Evolutionary conservation across 2,113 vertebrate genomes (phyloP), one percentile per base, ranked within the genome.

Genomic region (Spheniscus mendiculus): DNA sequence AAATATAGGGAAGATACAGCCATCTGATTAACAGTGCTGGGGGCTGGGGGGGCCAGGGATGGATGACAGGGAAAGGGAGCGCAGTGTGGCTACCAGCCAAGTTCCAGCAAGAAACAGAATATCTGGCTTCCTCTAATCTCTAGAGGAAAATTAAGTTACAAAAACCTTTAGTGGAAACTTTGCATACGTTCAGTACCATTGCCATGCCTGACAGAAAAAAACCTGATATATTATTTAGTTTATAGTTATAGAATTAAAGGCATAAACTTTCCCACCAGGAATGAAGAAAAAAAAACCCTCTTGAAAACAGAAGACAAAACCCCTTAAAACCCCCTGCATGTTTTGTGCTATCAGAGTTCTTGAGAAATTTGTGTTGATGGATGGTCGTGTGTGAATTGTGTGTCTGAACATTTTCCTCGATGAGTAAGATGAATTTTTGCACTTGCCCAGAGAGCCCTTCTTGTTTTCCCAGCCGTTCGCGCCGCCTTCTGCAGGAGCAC

Each of bases 91-190:
- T 45, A 83, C 80, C 79, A 47, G 97, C 98, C 98, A 98, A 97
- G 93, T 98, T 97, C 95, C 94, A 97, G 96, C 76, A 49, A 97
- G 97, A 96, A 98, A 97, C 97, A 96, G 94, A 97, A 95, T 97
- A 96, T 97, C 97, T 97, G 97, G 96, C 97, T 97, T 97, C 93
- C 77, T 98, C 97, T 97, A 97, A 95, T 97, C 97, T 97, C 97
- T 83, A 76, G 97, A 97, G 97, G 95, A 96, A 97, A 98, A 98
- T 98, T 97, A 97, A 84, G 95, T 97, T 97, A 97, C 96, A 97
- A 95, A 98, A 98, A 96, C 96, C 96, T 97, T 96, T 89, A 95
- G 94, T 96, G 94, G 96, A 98, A 97, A 97, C 96, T 97, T 96
- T 97, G 94, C 97, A 97, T 94, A 87, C 87, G 4, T 96, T 95